Conservation (phyloP, 2,797 vertebrate species). For the Xerus rutilus region DNA sequence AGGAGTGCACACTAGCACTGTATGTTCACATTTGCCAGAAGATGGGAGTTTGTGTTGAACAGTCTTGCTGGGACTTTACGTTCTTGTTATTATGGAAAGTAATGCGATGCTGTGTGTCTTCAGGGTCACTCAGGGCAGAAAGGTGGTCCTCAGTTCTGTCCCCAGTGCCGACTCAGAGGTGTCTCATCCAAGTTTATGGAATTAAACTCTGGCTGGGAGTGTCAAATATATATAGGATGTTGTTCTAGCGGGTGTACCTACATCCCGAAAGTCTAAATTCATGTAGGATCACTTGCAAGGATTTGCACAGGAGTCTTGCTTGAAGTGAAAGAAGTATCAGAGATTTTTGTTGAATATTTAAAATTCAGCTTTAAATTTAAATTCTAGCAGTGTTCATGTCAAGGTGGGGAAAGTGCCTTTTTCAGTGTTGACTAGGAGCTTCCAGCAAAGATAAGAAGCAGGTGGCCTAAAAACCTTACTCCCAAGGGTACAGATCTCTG, state of each 20-base stretch:
- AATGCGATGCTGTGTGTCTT: not conserved
- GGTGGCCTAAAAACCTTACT: not conserved
- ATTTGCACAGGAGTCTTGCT: conserved; percentile 47
- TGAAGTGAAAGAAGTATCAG: conserved; percentile 63
- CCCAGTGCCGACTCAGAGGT: not conserved
- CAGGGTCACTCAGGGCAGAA: not conserved
- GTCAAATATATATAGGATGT: not conserved
- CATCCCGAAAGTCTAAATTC: conserved; percentile 2
- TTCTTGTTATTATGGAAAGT: not conserved
- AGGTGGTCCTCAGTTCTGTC: not conserved
- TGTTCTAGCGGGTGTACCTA: not conserved
- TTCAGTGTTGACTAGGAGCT: not conserved
- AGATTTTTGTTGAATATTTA: conserved; percentile 67
- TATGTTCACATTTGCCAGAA: not conserved
- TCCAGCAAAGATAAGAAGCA: not conserved
- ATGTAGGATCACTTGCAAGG: conserved; percentile 21
- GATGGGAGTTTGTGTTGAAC: not conserved
- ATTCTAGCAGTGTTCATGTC: not conserved
- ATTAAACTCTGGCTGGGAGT: not conserved
- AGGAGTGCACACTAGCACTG: not conserved
- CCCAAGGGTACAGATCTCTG: not conserved
- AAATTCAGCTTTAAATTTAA: conserved; percentile 12
- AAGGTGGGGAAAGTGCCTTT: conserved; percentile 62
- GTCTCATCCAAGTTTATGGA: not conserved
- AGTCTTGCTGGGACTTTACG: not conserved